phyloP scores from a whole-genome alignment of 1,140 invertebrate species.

The Pinna nobilis region DNA sequence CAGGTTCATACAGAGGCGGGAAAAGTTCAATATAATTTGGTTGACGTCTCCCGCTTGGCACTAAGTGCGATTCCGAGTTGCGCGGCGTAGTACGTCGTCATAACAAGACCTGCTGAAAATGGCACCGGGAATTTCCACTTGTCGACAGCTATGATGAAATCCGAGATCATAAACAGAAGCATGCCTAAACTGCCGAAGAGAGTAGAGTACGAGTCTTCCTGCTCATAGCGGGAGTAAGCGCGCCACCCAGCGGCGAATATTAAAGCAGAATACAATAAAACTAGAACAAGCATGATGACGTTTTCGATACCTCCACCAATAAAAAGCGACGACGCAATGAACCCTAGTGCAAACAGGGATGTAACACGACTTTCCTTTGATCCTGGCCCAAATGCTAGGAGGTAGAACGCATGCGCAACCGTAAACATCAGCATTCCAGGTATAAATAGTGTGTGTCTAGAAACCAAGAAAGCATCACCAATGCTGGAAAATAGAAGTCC shows the following conservation, averaged over 20 bases:
- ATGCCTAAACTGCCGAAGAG: conserved; percentile 33
- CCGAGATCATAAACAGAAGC: conserved; percentile 43
- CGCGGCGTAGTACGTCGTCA: conserved; percentile 46
- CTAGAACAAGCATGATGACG: conserved; percentile 35
- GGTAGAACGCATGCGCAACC: conserved; percentile 48
- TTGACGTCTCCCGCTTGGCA: neutral
- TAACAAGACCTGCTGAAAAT: conserved; percentile 34
- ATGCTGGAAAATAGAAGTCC: conserved; percentile 47
- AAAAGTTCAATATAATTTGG: no score
- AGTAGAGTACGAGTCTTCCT: conserved; percentile 13
- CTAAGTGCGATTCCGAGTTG: conserved; percentile 45
- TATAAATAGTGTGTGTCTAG: conserved; percentile 42
- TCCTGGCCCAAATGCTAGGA: conserved; percentile 34
- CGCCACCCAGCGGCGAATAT: conserved; percentile 43
- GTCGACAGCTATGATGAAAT: conserved; percentile 48
- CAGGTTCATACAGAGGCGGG: no score
- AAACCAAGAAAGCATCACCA: conserved; percentile 47
- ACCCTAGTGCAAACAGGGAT: conserved; percentile 25
- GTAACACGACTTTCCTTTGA: conserved; percentile 16
- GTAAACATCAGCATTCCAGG: conserved; percentile 49
- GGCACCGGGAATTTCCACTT: conserved; percentile 48
- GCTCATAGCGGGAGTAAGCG: conserved; percentile 28
- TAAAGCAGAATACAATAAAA: conserved; percentile 37
- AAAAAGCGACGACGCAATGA: conserved; percentile 27
- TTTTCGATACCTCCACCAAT: conserved; percentile 31